These are phyloP conservation scores for Sebastes reedi DNA, from an alignment of 2,797 vertebrate species.

Conservation along the genomic window DNA sequence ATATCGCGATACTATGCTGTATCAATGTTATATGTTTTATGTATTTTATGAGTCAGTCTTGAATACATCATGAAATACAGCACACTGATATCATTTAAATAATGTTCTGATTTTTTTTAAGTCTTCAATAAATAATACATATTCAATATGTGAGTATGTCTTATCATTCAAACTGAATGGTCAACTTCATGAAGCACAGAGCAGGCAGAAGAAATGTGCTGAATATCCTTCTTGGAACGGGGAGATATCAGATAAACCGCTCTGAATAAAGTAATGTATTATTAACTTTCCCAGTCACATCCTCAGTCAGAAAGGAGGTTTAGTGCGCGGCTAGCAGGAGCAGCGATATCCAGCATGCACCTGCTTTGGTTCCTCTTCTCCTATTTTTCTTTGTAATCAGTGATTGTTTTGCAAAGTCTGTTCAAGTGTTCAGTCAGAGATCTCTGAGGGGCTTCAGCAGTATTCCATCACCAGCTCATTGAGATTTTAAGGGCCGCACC, in stretches of 20 bases:
- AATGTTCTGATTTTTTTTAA: background rate
- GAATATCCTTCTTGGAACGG: background rate
- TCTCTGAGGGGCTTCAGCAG: background rate
- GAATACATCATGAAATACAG: background rate
- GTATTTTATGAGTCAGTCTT: background rate
- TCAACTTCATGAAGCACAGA: background rate
- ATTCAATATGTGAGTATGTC: background rate
- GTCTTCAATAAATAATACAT: background rate
- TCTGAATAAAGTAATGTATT: background rate
- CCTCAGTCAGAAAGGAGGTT: background rate
- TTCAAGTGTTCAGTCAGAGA: background rate
- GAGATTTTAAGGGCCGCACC: conserved; percentile 17
- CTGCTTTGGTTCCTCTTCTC: background rate
- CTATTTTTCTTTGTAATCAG: conserved; percentile 10
- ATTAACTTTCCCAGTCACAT: background rate
- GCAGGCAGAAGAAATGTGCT: background rate
- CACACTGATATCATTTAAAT: background rate
- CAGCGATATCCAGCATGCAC: background rate
- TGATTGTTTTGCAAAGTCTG: conserved; percentile 1
- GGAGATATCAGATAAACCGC: background rate
- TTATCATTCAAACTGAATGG: background rate
- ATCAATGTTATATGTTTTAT: background rate
- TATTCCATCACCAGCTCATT: conserved; percentile 29
- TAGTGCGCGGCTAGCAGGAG: background rate
- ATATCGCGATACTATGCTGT: no score